Base-by-base conservation (phyloP, 2,113 vertebrate genomes). In the Erythrocercus mccallii region DNA sequence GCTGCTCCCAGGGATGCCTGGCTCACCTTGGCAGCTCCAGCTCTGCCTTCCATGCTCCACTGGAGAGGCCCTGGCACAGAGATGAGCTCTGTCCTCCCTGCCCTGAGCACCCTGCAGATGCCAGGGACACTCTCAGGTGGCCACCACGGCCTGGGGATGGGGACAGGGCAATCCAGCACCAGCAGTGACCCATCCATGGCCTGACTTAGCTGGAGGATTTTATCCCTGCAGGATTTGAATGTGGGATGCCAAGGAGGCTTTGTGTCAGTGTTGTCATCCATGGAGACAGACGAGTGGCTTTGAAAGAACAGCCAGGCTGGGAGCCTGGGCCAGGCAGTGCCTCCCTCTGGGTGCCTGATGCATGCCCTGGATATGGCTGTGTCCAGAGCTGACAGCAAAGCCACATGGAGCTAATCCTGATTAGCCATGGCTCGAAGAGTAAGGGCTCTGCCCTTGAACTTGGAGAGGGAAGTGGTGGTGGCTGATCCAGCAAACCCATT, bases 401-500 rank as follows among this genome's bases (percentile, higher is more conserved):
- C 84, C 89, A 25, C 11, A 8, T 11, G 71, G 72, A 77, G 71
- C 92, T 97, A 96, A 96, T 96, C 96, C 96, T n/a, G 94, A 86
- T 96, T 53, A 96, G 84, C 83, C 71, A 65, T 9, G 53, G 24
- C 0, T 30, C 0, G 0, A n/a, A 77, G 79, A 84, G 83, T 35
- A 50, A 44, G 2, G 4, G 81, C 69, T 94, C 93, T 94, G 96
- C 76, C 97, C 96, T 97, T 96, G 95, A 97, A 90, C 86, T 9
- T 58, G 53, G 35, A 47, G 35, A 86, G 65, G 7, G 8, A 68
- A 86, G 31, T 56, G 54, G 15, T 66, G 54, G n/a, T 94, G 88
- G 56, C 73, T 11, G 2, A 18, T 77, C 56, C 85, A 71, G 42
- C 60, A 70, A 51, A 69, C 85, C 20, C 74, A 53, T 74, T 58